Conservation (phyloP, 2,797 vertebrate genomes). For the Gambusia yucatana region DNA sequence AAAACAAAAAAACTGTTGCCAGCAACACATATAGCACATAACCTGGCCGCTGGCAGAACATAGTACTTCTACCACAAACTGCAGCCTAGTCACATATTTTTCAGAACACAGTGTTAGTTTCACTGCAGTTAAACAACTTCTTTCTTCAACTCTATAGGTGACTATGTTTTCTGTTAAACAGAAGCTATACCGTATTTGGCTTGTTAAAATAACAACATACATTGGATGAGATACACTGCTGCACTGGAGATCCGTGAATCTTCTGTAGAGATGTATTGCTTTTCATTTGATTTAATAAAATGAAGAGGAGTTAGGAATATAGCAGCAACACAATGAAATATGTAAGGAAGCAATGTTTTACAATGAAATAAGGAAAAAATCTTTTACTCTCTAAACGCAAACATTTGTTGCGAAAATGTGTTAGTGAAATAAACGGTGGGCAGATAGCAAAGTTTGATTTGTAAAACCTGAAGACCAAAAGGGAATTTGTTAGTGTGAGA, state of each 20-base stretch:
- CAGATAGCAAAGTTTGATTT: neutral
- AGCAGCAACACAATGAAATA: neutral
- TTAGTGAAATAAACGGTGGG: neutral
- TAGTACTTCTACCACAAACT: neutral
- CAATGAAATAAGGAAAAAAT: neutral
- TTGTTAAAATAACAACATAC: neutral
- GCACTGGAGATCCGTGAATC: neutral
- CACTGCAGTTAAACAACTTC: neutral
- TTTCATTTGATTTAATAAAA: neutral
- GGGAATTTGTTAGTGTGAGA: neutral
- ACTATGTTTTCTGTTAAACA: neutral
- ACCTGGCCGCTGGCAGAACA: neutral
- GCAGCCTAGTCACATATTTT: neutral
- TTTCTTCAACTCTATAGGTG: neutral
- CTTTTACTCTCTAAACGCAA: neutral
- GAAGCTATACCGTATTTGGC: neutral
- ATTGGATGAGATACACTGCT: neutral
- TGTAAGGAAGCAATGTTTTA: neutral
- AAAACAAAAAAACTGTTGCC: constrained; percentile 58
- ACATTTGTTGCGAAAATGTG: neutral
- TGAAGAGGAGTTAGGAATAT: neutral
- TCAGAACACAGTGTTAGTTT: neutral
- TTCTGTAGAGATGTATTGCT: neutral
- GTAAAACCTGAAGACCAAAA: neutral
- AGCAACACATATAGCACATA: constrained; percentile 30